Base-by-base conservation (phyloP, 2,888 invertebrate genomes). In the Ectemnius lituratus region DNA sequence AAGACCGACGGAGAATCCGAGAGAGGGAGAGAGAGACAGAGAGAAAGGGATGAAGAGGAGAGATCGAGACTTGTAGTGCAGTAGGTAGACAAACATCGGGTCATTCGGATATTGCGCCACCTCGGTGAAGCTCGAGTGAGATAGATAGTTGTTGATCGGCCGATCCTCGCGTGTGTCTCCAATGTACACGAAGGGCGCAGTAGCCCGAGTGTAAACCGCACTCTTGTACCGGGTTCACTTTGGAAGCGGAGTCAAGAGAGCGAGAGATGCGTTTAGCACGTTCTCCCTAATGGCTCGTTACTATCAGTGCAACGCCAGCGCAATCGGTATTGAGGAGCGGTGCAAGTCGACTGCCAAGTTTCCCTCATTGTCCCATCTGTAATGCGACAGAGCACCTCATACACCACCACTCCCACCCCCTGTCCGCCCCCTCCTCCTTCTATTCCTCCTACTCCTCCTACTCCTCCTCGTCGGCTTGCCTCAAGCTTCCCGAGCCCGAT, bases 341-440 rank as follows among this genome's bases (percentile, higher is more conserved):
- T 75, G 64, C 76, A 76, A 82, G 71, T 80, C 73, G 75, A 68
- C 78, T 74, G 73, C 57, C 81, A 70, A 78, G 74, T 80, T 81
- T 78, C 82, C 77, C 78, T 75, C 70, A 86, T 86, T 86, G 86
- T 85, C 73, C 74, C 76, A 65, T 67, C 69, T 71, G 75, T 81
- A 80, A 81, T 79, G 77, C 80, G 76, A 14, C 52, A 16, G 52
- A 16, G 52, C 52, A 52, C 14, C n/a, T 4, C n/a, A 52, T 14
- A 16, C 52, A 52, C 52, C n/a, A 52, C 16, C n/a, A 16, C 14
- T 73, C 49, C 59, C 28, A 58, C 65, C 66, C 66, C 68, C 64
- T 60, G 61, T 68, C 68, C 23, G 70, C 59, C 46, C n/a, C 4
- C 60, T 47, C 23, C 23, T 3, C 23, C 23, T 3, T 57, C 46